A percentile compares a stretch with the other conserved stretches of the same genome.
phyloP scores from a whole-genome alignment of 2,888 invertebrate genomes.

The Apamea sordens region DNA sequence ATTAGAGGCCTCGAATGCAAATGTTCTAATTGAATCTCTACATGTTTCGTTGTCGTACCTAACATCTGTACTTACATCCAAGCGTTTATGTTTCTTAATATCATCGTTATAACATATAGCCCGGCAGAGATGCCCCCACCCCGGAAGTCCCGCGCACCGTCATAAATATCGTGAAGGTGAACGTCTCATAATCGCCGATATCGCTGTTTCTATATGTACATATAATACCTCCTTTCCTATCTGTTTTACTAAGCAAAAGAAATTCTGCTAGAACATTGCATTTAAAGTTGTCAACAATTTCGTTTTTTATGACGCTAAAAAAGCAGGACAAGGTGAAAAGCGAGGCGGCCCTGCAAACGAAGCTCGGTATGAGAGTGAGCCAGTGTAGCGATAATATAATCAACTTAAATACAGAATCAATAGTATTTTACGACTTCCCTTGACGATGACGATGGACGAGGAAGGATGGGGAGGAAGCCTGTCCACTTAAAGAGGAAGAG shows the following conservation, averaged over 20 bases:
- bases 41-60: too few species aligned
- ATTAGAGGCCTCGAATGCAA: background rate
- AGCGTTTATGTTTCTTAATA: constrained; percentile 5
- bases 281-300: background rate
- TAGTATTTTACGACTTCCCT: too few species aligned
- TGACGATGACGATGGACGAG: too few species aligned
- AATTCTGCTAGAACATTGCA: background rate
- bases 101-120: constrained; percentile 23
- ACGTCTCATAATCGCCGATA: constrained; percentile 29
- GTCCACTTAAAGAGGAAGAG: too few species aligned
- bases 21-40: background rate
- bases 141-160: constrained; percentile 8
- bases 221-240: too few species aligned
- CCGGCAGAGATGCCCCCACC: background rate
- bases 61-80: background rate
- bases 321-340: background rate
- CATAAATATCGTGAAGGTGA: constrained; percentile 31
- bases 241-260: background rate
- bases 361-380: background rate
- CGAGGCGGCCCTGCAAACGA: background rate
- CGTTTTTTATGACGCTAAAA: background rate
- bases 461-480: too few species aligned
- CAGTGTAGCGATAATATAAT: background rate
- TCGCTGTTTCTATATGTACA: constrained; percentile 13
- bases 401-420: background rate